Evolutionary conservation across 2,113 vertebrate species (phyloP).

Genomic region (Callipepla squamata): DNA sequence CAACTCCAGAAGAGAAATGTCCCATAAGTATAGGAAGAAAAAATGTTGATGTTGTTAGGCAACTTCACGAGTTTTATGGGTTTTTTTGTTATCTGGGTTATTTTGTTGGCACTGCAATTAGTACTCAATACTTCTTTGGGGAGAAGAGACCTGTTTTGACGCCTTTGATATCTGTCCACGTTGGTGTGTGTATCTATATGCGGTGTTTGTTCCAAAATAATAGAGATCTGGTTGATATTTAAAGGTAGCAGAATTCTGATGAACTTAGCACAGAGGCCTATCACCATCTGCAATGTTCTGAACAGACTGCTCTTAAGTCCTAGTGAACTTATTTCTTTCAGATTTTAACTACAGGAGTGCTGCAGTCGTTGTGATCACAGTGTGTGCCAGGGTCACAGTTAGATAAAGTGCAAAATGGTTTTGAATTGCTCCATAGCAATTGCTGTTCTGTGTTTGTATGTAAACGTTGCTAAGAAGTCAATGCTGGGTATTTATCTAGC

Average conservation of each 20-base stretch:
- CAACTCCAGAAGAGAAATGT: conserved; percentile 2
- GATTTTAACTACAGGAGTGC: not conserved
- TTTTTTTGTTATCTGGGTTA: not conserved
- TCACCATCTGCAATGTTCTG: not conserved
- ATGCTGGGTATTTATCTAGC: not conserved
- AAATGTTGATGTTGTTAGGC: not conserved
- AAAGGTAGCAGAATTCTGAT: not conserved
- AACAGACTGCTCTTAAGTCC: not conserved
- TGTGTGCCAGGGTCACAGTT: not conserved
- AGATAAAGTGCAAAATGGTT: not conserved
- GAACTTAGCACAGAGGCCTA: not conserved
- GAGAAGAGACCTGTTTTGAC: not conserved
- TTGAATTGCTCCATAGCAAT: not conserved
- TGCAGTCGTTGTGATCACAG: not conserved
- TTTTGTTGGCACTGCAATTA: not conserved
- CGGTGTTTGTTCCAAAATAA: not conserved
- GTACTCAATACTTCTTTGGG: not conserved
- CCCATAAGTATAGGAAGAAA: not conserved
- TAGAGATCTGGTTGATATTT: not conserved
- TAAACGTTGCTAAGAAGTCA: not conserved
- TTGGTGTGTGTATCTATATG: not conserved
- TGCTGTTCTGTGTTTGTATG: not conserved
- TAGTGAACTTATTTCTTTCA: not conserved
- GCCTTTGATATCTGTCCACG: not conserved
- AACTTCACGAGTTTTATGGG: not conserved